Conservation (phyloP, 1,140 invertebrate genomes). For the Trichonephila clavipes region DNA sequence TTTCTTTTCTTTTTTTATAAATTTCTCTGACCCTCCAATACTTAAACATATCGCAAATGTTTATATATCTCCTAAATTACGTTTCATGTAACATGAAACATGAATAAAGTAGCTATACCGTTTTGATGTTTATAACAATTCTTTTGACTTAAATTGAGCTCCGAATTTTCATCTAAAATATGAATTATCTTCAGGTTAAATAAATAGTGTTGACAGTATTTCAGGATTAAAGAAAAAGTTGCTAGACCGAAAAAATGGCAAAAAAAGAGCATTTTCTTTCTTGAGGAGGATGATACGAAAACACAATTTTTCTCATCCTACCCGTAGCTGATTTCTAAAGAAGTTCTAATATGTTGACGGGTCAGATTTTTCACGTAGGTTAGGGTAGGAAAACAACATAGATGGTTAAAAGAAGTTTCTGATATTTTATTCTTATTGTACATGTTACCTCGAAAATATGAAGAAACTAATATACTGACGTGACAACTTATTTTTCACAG, state of each 20-base stretch:
- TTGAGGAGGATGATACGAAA: background rate
- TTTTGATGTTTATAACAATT: no score
- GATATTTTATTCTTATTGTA: background rate
- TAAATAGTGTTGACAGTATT: background rate
- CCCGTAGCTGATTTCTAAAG: slow-evolving; percentile 24
- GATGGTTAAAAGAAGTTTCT: slow-evolving; percentile 1
- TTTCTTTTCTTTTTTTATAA: no score
- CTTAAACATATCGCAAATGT: no score
- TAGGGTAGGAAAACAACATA: background rate
- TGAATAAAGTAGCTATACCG: no score
- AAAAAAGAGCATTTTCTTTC: background rate
- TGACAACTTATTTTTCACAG: background rate
- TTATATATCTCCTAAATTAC: no score
- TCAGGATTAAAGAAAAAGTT: background rate
- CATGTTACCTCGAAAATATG: background rate
- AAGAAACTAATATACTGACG: slow-evolving; percentile 10
- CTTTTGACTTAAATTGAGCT: no score
- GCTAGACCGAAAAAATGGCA: no score
- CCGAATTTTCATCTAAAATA: no score
- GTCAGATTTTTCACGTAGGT: slow-evolving; percentile 6
- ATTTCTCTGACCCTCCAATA: no score
- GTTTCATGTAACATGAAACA: no score
- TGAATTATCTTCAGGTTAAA: background rate
- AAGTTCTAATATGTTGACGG: background rate
- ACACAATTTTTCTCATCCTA: background rate